Evolutionary conservation across 2,797 vertebrate genomes (phyloP), one percentile per base, ranked within the genome.

Genomic region (Sebastes miniatus): DNA sequence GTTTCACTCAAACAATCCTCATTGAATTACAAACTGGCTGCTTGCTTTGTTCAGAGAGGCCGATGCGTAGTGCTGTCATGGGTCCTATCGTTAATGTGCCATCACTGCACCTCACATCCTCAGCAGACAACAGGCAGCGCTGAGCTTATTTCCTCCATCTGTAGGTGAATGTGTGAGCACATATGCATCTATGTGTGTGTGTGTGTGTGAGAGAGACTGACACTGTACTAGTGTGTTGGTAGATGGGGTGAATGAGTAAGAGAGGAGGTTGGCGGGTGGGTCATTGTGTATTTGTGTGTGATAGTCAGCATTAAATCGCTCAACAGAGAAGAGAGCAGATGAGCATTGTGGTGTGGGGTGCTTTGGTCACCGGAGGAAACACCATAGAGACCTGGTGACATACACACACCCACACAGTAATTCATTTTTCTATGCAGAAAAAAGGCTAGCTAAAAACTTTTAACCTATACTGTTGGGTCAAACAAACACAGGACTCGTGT

Each of bases 91-190:
- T 96, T 95, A 96, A 96, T 96, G 95, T 96, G 95, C 95, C 95
- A 96, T 96, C 95, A 85, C 95, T 81, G 83, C 84, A 89, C 85
- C 92, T 94, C 93, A 95, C 93, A 95, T 96, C 96, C 96, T 95
- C 72, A 79, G 89, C 93, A 96, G 95, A 95, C 93, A 93, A 47
- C 88, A 76, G 87, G 86, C 92, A 87, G 79, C 74, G 71, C 91
- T 88, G 85, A 91, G 90, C 89, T 83, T 87, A 87, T 93, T 96
- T 96, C 96, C 96, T 95, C 89, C 91, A 90, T 94, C 88, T 89
- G 91, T 91, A 90, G 77, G 81, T 88, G 88, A 77, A 31, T 84
- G 79, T 88, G 76, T 75, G 84, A 2, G 18, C 52, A 67, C n/a
- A 71, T 77, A 64, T 65, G 71, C 32, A 24, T 73, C 36, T 66